A percentile compares a stretch with the other conserved stretches of the same genome.
Evolutionary conservation across 92 coral and sea anemone genomes (phyloP).

Genomic region (Zoanthus solanderi): DNA sequence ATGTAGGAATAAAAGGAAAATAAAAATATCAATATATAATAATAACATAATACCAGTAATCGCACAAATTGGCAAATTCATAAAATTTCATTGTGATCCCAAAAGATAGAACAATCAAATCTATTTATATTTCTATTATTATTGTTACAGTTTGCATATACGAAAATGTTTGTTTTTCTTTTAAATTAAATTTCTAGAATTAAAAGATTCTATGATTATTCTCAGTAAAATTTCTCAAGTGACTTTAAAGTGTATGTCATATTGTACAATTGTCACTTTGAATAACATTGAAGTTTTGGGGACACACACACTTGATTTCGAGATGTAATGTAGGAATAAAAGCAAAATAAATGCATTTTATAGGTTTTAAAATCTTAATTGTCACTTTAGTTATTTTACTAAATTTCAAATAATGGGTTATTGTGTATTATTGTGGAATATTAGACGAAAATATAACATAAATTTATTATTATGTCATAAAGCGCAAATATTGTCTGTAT

Average conservation of each 20-base stretch:
- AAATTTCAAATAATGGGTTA: slow-evolving; percentile 23
- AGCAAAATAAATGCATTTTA: not conserved
- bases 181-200: not conserved
- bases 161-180: slow-evolving; percentile 1
- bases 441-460: slow-evolving; percentile 2
- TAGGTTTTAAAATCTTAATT: not conserved
- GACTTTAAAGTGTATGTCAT: slow-evolving; percentile 30
- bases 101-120: slow-evolving; percentile 35
- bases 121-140: slow-evolving; percentile 28
- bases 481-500: not conserved
- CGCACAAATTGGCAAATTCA: slow-evolving; percentile 9
- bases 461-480: slow-evolving; percentile 22
- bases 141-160: slow-evolving; percentile 30
- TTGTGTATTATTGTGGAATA: slow-evolving; percentile 20
- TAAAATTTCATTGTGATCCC: slow-evolving; percentile 29
- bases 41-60: not conserved
- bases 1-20: not conserved
- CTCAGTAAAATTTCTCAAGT: slow-evolving; percentile 26
- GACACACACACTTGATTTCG: slow-evolving; percentile 22
- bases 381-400: slow-evolving; percentile 20
- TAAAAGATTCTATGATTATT: slow-evolving; percentile 15
- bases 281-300: not conserved
- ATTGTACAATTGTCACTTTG: slow-evolving; percentile 15
- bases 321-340: slow-evolving; percentile 6
- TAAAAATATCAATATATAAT: not conserved